Evolutionary conservation across 2,797 vertebrate species (phyloP).

Genomic region (Danio albolineatus): DNA sequence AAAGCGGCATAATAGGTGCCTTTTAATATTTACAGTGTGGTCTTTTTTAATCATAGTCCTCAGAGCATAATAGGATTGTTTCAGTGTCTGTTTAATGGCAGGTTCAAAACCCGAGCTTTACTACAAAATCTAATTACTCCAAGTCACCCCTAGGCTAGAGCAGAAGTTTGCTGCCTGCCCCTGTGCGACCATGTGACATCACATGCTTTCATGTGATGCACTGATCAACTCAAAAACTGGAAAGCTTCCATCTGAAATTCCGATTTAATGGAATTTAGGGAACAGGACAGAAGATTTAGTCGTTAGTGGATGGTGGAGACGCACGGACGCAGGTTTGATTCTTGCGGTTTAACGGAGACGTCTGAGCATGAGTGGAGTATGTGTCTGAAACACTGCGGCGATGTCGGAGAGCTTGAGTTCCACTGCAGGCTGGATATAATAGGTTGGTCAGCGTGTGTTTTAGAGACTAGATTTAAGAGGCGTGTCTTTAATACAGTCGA

Average conservation of each 20-base stretch:
- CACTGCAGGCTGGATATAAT: neutral
- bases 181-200: constrained; percentile 79
- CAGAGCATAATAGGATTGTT: neutral
- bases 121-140: constrained; percentile 13
- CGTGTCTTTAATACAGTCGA: neutral
- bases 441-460: constrained; percentile 36
- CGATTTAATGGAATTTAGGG: constrained; percentile 81
- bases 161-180: constrained; percentile 63
- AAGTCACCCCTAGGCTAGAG: constrained; percentile 62
- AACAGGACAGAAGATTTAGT: constrained; percentile 76
- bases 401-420: constrained; percentile 2
- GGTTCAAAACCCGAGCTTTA: constrained; percentile 12
- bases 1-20: too few species aligned
- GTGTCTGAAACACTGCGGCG: constrained; percentile 55
- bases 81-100: neutral
- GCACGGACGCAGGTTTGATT: constrained; percentile 66
- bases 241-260: constrained; percentile 81
- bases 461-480: constrained; percentile 21
- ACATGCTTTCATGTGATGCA: constrained; percentile 86
- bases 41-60: too few species aligned
- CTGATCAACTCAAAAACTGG: constrained; percentile 78
- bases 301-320: constrained; percentile 69
- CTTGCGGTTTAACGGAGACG: constrained; percentile 61
- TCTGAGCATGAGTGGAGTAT: constrained; percentile 65
- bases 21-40: too few species aligned